phyloP scores from a whole-genome alignment of 2,797 vertebrate species.

The Antrozous pallidus region DNA sequence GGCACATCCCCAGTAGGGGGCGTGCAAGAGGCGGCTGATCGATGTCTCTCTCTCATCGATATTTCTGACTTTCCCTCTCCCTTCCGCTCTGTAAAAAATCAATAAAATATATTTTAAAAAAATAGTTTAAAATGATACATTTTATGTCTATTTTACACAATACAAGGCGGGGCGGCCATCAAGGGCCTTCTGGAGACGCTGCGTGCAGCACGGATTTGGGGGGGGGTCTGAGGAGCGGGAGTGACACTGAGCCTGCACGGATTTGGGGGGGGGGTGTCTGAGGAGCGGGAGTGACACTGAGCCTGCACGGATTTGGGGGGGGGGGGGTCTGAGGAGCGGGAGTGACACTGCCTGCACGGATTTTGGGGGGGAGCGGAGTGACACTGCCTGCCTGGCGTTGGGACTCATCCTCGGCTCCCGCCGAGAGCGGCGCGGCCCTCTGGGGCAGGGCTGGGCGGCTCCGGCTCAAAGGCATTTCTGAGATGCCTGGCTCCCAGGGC shows the following conservation, averaged over 20 bases:
- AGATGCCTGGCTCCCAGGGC: slow-evolving; percentile 79
- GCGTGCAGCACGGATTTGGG: rapidly evolving
- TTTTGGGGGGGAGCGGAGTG: too few species aligned
- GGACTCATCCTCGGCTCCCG: not conserved
- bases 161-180: not conserved
- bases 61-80: too few species aligned
- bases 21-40: too few species aligned
- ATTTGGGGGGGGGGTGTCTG: not conserved
- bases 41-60: too few species aligned
- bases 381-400: too few species aligned
- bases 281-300: rapidly evolving
- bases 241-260: not conserved
- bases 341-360: rapidly evolving
- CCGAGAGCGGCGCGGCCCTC: not conserved
- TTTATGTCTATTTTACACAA: not conserved
- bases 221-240: too few species aligned
- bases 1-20: too few species aligned
- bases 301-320: rapidly evolving
- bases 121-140: too few species aligned
- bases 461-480: slow-evolving; percentile 77
- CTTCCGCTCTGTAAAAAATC: too few species aligned
- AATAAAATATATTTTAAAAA: too few species aligned
- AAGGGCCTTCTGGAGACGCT: not conserved
- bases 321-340: too few species aligned
- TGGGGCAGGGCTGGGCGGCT: rapidly evolving